These are phyloP conservation scores for Drosophila mulleri DNA, from an alignment of 2,888 invertebrate species.

Conservation along the genomic window DNA sequence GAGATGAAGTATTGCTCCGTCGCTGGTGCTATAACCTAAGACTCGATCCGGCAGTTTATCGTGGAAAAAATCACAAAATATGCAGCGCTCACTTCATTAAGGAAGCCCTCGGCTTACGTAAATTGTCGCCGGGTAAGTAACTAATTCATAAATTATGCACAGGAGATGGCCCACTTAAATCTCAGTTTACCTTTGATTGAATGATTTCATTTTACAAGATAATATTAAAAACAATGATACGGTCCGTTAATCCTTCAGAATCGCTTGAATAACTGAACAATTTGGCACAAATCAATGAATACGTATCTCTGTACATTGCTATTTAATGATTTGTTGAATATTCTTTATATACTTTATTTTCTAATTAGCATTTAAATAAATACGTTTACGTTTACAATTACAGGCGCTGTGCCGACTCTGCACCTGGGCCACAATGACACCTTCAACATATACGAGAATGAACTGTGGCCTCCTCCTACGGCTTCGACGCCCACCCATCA, in stretches of 20 bases:
- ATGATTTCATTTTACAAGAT: no score
- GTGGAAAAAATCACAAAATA: conserved; percentile 83
- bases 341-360: neutral
- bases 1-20: conserved; percentile 77
- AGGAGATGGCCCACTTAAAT: no score
- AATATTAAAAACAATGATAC: no score
- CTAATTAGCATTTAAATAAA: neutral
- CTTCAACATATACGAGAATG: conserved; percentile 82
- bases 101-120: conserved; percentile 79
- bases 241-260: no score
- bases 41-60: conserved; percentile 78
- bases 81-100: conserved; percentile 83
- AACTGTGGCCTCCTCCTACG: conserved; percentile 79
- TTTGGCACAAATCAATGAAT: no score
- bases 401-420: conserved; percentile 81
- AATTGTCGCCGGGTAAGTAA: conserved; percentile 74
- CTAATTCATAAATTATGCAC: neutral
- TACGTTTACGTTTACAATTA: neutral
- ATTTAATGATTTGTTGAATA: neutral
- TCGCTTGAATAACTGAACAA: no score
- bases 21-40: conserved; percentile 83
- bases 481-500: conserved; percentile 46
- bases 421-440: conserved; percentile 81
- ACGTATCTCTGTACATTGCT: neutral
- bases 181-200: no score